Evolutionary conservation across 2,888 invertebrate species (phyloP).

Genomic region (Trypoxylon attenuatum): DNA sequence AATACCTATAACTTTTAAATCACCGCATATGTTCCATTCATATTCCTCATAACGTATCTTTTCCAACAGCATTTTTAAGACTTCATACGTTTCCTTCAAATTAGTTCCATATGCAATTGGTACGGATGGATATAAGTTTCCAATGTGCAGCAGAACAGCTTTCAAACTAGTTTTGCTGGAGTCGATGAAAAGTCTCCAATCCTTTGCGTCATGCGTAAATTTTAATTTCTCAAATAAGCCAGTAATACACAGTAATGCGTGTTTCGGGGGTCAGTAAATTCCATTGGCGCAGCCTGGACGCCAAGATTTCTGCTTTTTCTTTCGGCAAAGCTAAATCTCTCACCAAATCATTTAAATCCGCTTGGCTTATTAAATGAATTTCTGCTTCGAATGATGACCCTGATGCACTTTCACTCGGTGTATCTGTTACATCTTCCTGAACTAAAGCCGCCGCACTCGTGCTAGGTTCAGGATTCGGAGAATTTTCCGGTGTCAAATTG

Average conservation of each 20-base stretch:
- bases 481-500: too few species aligned
- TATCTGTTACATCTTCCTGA: too few species aligned
- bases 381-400: neutral
- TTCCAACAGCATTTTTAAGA: slow-evolving; percentile 10
- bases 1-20: slow-evolving; percentile 47
- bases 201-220: slow-evolving; percentile 20
- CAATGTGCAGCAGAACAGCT: slow-evolving; percentile 55
- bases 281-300: slow-evolving; percentile 37
- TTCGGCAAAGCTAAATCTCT: slow-evolving; percentile 50
- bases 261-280: slow-evolving; percentile 29
- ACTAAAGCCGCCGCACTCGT: too few species aligned
- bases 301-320: slow-evolving; percentile 42
- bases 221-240: slow-evolving; percentile 23
- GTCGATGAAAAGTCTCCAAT: slow-evolving; percentile 61
- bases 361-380: neutral
- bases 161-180: slow-evolving; percentile 54
- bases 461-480: too few species aligned
- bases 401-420: too few species aligned
- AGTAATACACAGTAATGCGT: slow-evolving; percentile 19
- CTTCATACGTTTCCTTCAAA: slow-evolving; percentile 25
- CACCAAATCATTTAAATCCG: slow-evolving; percentile 21
- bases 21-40: too few species aligned
- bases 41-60: slow-evolving; percentile 22
- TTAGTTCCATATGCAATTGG: too few species aligned
- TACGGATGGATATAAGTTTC: too few species aligned